Evolutionary conservation across 2,113 vertebrate species (phyloP), one percentile per base, ranked within the genome.

Genomic region (Pachycephala philippinensis): DNA sequence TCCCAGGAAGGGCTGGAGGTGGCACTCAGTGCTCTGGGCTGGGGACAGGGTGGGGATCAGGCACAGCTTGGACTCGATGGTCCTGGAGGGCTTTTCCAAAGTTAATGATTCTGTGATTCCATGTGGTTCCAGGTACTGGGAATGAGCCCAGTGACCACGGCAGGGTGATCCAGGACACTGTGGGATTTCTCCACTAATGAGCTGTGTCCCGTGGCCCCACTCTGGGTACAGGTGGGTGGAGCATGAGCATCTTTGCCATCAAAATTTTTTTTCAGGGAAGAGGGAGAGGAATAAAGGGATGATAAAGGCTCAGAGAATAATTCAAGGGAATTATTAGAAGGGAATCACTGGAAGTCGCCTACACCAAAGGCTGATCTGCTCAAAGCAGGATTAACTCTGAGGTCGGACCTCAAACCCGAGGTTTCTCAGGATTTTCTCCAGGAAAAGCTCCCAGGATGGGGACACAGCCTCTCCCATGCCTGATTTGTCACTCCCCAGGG

Each of bases 1-100:
- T 0, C 70, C 53, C 8, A 20, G 39, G 53, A 30, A 47, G 2
- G 5, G 0, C 7, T 75, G 87, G 53, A 26, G 0, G 22, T 47
- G 87, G 10, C 70, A 61, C 79, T 69, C 30, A 40, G 35, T 0
- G 54, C 61, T 22, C 61, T 89, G 61, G 54, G n/a, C 28, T 61
- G 47, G 54, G n/a, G 45, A 60, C 60, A 30, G 4, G 39, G 33
- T 17, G 60, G 45, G 53, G 0, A 52, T 31, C 0, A 0, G 30
- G 24, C 47, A 47, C 47, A 61, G 54, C 4, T 3, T 3, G 78
- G n/a, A 10, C 10, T 53, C 0, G 0, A 2, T 22, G 53, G 3
- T 0, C 47, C 12, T 8, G 40, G 11, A 69, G 21, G 10, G 12
- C 2, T 31, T 69, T 76, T 17, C 47, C 70, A 54, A 11, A 18